Conservation (phyloP, 2,797 vertebrate genomes). For the Luscinia luscinia region DNA sequence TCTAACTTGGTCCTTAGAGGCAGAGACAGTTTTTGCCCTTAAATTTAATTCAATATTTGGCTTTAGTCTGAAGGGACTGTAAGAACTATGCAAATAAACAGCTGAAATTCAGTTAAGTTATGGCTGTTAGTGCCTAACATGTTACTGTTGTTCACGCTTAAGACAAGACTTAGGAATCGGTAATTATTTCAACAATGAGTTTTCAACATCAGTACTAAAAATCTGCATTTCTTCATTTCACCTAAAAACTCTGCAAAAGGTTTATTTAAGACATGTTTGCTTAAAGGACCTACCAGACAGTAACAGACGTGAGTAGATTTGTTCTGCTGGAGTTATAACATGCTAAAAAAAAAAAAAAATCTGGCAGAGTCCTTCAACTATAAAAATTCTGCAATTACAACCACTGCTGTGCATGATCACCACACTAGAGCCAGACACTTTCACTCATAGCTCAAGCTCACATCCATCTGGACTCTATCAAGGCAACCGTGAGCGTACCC, state of each 20-base stretch:
- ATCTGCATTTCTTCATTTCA: slow-evolving; percentile 68
- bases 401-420: slow-evolving; percentile 87
- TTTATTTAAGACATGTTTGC: slow-evolving; percentile 78
- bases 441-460: slow-evolving; percentile 79
- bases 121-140: neutral
- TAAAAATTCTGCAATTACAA: slow-evolving; percentile 89
- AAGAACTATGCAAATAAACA: slow-evolving; percentile 55
- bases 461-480: slow-evolving; percentile 97
- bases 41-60: slow-evolving; percentile 36
- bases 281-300: slow-evolving; percentile 83
- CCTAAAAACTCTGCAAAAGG: slow-evolving; percentile 54
- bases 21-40: neutral
- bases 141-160: slow-evolving; percentile 21
- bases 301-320: slow-evolving; percentile 81
- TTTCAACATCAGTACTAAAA: slow-evolving; percentile 55
- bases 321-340: slow-evolving; percentile 81
- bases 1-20: neutral
- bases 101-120: slow-evolving; percentile 46
- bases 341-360: slow-evolving; percentile 63
- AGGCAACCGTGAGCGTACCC: slow-evolving; percentile 79
- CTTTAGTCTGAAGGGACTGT: slow-evolving; percentile 29
- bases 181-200: slow-evolving; percentile 45
- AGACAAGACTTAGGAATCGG: slow-evolving; percentile 46
- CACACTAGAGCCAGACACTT: slow-evolving; percentile 89
- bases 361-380: slow-evolving; percentile 82